A percentile compares a stretch with the other conserved stretches of the same genome.
Conservation (phyloP, 2,797 vertebrate genomes). For the Danio albolineatus region DNA sequence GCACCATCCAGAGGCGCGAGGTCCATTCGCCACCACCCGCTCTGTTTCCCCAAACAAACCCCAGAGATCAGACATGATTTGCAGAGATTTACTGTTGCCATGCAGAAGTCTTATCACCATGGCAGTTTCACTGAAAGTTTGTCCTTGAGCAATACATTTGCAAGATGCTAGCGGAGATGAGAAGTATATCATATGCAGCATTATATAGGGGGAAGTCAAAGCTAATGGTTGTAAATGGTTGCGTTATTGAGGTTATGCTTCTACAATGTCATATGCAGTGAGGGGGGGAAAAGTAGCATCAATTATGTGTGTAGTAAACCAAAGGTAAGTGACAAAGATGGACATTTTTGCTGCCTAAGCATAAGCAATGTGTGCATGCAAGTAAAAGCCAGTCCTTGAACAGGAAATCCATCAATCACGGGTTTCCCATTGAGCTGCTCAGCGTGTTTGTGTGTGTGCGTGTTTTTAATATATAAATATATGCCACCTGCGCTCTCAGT, state of each 20-base stretch:
- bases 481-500: not conserved
- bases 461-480: conserved; percentile 9
- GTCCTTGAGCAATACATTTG: conserved; percentile 48
- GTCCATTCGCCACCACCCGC: not conserved
- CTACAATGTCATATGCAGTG: not conserved
- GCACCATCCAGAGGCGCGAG: not conserved
- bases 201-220: conserved; percentile 3
- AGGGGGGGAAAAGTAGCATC: not conserved
- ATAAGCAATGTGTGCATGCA: not conserved
- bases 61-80: conserved; percentile 38
- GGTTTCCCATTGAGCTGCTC: not conserved
- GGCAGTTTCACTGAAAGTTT: conserved; percentile 40
- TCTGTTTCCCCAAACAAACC: conserved; percentile 38
- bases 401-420: conserved; percentile 18
- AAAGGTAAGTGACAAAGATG: not conserved
- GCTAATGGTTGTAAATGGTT: not conserved
- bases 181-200: not conserved
- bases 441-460: not conserved
- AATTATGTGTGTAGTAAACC: not conserved
- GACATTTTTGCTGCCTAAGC: not conserved
- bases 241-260: not conserved
- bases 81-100: conserved; percentile 51
- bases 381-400: conserved; percentile 24
- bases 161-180: conserved; percentile 8
- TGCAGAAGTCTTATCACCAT: conserved; percentile 53